Conservation (phyloP, 2,888 invertebrate genomes). For the Slavum lentiscoides region DNA sequence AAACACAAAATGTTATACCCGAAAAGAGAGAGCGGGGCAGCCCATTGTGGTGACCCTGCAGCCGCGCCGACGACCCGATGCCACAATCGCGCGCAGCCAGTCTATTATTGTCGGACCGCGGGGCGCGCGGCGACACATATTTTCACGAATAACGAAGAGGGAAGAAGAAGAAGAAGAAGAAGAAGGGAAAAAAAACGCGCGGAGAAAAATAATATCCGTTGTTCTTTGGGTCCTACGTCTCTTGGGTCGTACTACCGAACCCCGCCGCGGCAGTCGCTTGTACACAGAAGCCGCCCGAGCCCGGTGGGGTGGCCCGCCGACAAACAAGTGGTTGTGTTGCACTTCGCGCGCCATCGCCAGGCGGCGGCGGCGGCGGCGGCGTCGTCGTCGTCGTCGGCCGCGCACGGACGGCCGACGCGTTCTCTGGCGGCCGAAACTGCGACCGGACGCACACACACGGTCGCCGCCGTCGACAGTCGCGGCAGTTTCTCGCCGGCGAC, state of each 20-base stretch:
- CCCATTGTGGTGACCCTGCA: no score
- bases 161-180: background rate
- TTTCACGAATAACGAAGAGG: slow-evolving; percentile 9
- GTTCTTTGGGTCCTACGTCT: background rate
- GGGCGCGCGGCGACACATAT: slow-evolving; percentile 23
- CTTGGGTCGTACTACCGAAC: background rate
- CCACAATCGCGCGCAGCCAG: no score
- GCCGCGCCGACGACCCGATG: no score
- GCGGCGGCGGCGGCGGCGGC: background rate
- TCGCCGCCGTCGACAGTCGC: background rate
- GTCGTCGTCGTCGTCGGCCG: background rate
- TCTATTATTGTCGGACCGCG: slow-evolving; percentile 26
- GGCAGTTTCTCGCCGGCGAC: slow-evolving; percentile 49
- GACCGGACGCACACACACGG: background rate
- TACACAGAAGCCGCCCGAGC: slow-evolving; percentile 44
- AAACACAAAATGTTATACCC: slow-evolving; percentile 38
- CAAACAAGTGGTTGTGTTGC: slow-evolving; percentile 49
- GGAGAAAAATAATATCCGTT: slow-evolving; percentile 37
- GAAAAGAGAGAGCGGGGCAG: slow-evolving; percentile 24
- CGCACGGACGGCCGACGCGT: background rate
- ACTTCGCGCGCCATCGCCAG: slow-evolving; percentile 28
- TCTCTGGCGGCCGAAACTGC: slow-evolving; percentile 4
- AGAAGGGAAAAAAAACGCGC: background rate
- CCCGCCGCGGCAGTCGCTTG: slow-evolving; percentile 4
- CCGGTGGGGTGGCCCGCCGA: slow-evolving; percentile 42